Evolutionary conservation across 92 coral and sea anemone genomes (phyloP).

Genomic region (Plumapathes pennacea): DNA sequence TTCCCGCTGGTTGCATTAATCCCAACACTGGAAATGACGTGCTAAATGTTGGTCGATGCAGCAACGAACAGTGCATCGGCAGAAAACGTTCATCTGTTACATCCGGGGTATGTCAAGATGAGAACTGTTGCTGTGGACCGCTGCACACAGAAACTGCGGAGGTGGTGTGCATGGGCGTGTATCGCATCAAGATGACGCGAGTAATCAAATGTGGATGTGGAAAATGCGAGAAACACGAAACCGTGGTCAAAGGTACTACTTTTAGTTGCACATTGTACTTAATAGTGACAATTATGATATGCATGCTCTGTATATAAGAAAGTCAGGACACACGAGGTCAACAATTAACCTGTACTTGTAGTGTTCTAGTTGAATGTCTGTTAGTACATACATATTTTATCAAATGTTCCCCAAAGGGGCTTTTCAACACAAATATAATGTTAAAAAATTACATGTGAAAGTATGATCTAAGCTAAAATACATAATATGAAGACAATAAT

Average conservation of each 20-base stretch:
- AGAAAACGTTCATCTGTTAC: background rate
- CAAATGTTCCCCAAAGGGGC: too few species aligned
- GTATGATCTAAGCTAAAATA: too few species aligned
- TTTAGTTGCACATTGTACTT: too few species aligned
- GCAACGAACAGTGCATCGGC: constrained; percentile 1
- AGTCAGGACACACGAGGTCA: too few species aligned
- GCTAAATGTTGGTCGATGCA: constrained; percentile 5
- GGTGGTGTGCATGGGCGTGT: background rate
- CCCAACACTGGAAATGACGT: background rate
- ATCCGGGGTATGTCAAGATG: background rate
- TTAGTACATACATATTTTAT: too few species aligned
- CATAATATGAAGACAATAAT: too few species aligned
- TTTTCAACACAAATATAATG: too few species aligned
- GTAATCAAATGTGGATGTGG: constrained; percentile 5
- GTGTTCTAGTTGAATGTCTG: too few species aligned
- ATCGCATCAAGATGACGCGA: background rate
- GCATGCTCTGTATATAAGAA: too few species aligned
- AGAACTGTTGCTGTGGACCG: constrained; percentile 20
- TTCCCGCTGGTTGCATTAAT: background rate
- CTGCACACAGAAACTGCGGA: background rate
- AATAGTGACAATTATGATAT: too few species aligned
- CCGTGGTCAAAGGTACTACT: background rate
- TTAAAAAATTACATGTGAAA: too few species aligned
- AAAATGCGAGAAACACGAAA: background rate
- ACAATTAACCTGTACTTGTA: too few species aligned